Conservation (phyloP, 2,113 vertebrate species). For the Thunnus thynnus region DNA sequence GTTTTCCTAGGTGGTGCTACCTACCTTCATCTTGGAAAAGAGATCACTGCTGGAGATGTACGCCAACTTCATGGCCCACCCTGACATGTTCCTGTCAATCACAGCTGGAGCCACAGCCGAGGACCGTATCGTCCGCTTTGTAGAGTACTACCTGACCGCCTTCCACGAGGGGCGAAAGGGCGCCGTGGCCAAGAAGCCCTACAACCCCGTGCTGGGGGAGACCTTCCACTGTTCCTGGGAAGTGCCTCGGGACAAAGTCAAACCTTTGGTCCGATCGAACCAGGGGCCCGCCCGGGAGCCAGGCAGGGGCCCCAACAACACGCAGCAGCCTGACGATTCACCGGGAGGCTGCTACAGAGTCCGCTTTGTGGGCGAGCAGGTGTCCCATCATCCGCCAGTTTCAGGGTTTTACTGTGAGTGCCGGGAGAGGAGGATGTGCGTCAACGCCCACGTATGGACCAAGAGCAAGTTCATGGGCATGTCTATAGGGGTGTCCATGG, state of each 20-base stretch:
- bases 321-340: conserved; percentile 72
- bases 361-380: conserved; percentile 94
- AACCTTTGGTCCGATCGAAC: conserved; percentile 78
- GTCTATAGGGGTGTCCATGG: conserved; percentile 98
- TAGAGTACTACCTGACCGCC: conserved; percentile 97
- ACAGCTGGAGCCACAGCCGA: conserved; percentile 89
- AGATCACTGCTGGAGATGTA: conserved; percentile 98
- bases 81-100: conserved; percentile 94
- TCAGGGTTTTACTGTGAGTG: conserved; percentile 98
- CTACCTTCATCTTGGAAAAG: conserved; percentile 97
- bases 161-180: conserved; percentile 98
- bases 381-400: conserved; percentile 95
- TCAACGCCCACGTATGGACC: conserved; percentile 95
- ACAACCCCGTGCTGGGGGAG: conserved; percentile 96
- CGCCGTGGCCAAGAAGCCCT: conserved; percentile 96
- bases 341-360: conserved; percentile 86
- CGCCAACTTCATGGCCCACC: conserved; percentile 97
- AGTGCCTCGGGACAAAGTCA: conserved; percentile 91
- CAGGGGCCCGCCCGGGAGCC: conserved; percentile 71
- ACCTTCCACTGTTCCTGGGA: conserved; percentile 97
- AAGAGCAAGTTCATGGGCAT: conserved; percentile 99
- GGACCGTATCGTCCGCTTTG: conserved; percentile 93
- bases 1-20: conserved; percentile 90
- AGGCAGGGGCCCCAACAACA: conserved; percentile 65
- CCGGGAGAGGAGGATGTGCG: conserved; percentile 91